Evolutionary conservation across 1,140 invertebrate species (phyloP), one percentile per base, ranked within the genome.

Genomic region (Thrips palmi): DNA sequence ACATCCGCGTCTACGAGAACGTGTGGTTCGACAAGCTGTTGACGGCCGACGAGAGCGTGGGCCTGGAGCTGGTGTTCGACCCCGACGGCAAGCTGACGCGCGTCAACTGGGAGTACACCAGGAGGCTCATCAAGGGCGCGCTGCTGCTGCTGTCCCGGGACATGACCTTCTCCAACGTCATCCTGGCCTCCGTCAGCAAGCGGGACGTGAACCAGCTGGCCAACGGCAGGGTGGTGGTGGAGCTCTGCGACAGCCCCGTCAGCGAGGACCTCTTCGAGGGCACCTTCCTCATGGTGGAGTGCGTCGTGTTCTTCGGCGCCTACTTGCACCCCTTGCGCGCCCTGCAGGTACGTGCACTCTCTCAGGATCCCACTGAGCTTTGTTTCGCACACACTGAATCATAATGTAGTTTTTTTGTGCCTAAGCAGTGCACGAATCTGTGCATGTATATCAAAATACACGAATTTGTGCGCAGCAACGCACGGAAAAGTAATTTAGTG

Each of bases 131-230:
- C 49, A 71, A 57, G 54, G 81, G 81, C 1, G 72, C 76, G 0
- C 53, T 86, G n/a, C 45, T 86, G 0, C 68, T 75, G 42, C 64
- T 87, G 18, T 75, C 75, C 1, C 56, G 45, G 7, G 68, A 79
- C 48, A 61, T 73, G 44, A 49, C 59, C 32, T 85, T 83, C 52
- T 53, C 64, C 20, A 66, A 63, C 21, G 57, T 80, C 22, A 53
- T 76, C 23, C 67, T 81, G 45, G 79, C 68, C 12, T 71, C 65
- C 1, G 70, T 85, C 15, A 50, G 59, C 4, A 60, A 75, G 20
- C 57, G 72, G 28, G 60, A 76, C 25, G 22, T 45, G 0, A 50
- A 64, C 22, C 44, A 53, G 24, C 42, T 49, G 11, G 37, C 64
- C 22, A 67, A 68, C 36, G 57, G 51, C 52, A 65, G 68, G 58